Conservation (phyloP, 2,797 vertebrate species). For the Naso thynnoides region DNA sequence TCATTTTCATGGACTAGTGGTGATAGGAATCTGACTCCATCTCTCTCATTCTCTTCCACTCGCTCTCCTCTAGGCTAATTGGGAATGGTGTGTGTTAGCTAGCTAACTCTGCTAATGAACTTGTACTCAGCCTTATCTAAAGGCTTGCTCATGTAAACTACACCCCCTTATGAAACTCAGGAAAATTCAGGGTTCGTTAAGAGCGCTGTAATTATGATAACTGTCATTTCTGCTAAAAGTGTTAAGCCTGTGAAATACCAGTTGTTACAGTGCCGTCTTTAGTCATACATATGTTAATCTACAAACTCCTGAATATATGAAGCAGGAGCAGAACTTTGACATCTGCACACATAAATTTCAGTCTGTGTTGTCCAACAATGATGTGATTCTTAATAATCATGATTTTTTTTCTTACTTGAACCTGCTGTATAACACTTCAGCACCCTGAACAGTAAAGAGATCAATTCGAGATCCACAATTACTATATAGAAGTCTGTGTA, state of each 20-base stretch:
- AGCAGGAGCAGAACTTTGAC: background rate
- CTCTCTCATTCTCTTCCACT: slow-evolving; percentile 72
- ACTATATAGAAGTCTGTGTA: too few relatives aligned
- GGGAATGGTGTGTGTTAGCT: slow-evolving; percentile 77
- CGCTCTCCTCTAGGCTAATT: slow-evolving; percentile 84
- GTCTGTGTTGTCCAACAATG: background rate
- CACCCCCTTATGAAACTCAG: slow-evolving; percentile 74
- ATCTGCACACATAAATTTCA: background rate
- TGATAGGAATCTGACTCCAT: slow-evolving; percentile 82
- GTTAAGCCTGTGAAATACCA: slow-evolving; percentile 21
- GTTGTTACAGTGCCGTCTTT: slow-evolving; percentile 13
- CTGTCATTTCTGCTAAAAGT: slow-evolving; percentile 38
- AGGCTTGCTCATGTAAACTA: slow-evolving; percentile 77
- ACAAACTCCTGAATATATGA: background rate
- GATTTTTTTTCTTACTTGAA: too few relatives aligned
- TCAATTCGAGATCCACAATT: too few relatives aligned
- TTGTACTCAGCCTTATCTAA: slow-evolving; percentile 84
- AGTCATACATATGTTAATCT: slow-evolving; percentile 17
- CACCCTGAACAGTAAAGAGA: too few relatives aligned
- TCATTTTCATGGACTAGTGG: slow-evolving; percentile 80
- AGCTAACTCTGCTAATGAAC: slow-evolving; percentile 86
- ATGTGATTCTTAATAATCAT: too few relatives aligned
- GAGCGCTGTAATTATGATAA: slow-evolving; percentile 52
- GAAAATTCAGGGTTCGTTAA: slow-evolving; percentile 70
- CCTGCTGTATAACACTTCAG: too few relatives aligned